Percentiles rank a stretch among this genome's conserved stretches.
Evolutionary conservation across 2,888 invertebrate genomes (phyloP).

Genomic region (Catocala sponsa): DNA sequence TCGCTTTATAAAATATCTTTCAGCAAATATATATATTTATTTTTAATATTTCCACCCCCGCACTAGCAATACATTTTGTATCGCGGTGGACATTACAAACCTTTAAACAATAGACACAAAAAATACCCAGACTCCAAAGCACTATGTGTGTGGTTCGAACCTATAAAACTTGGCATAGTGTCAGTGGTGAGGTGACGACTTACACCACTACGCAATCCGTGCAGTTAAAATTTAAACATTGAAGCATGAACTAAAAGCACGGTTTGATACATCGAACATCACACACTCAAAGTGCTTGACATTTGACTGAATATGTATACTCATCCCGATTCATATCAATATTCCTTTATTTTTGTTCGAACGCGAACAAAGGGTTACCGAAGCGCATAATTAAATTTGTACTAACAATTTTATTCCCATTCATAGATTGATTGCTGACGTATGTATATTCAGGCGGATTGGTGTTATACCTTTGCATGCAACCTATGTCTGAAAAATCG

Average conservation of each 20-base stretch:
- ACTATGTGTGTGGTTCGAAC: too few relatives aligned
- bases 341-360: conserved; percentile 1
- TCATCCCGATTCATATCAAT: conserved; percentile 5
- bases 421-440: neutral
- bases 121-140: too few relatives aligned
- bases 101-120: too few relatives aligned
- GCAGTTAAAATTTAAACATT: neutral
- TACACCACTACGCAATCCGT: too few relatives aligned
- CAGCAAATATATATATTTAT: too few relatives aligned
- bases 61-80: too few relatives aligned
- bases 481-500: too few relatives aligned
- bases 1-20: too few relatives aligned
- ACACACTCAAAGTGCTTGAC: neutral
- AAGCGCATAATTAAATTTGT: conserved; percentile 7
- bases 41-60: too few relatives aligned
- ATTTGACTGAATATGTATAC: conserved; percentile 5
- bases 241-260: conserved; percentile 1
- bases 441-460: neutral
- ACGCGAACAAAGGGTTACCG: neutral
- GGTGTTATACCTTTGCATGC: neutral
- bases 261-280: conserved; percentile 1
- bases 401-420: conserved; percentile 4
- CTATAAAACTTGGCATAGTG: too few relatives aligned
- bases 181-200: too few relatives aligned
- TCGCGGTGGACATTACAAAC: too few relatives aligned